Evolutionary conservation across 2,113 vertebrate species (phyloP).

Genomic region (Vulpes lagopus): DNA sequence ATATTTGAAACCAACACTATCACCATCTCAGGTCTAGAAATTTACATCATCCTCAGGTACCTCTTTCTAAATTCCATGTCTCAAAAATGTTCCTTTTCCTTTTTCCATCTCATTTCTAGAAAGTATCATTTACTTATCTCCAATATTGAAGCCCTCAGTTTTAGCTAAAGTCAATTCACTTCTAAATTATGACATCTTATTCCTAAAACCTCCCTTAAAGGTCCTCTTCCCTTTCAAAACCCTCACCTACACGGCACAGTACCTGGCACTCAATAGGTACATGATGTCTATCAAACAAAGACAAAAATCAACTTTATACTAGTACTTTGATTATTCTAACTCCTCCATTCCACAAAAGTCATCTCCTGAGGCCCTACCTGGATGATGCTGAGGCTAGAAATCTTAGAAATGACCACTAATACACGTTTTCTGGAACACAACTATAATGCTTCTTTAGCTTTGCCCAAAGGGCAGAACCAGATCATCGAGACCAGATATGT

Average conservation of each 20-base stretch:
- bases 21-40: slow-evolving; percentile 20
- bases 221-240: not conserved
- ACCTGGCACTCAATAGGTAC: not conserved
- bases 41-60: not conserved
- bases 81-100: not conserved
- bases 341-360: not conserved
- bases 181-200: not conserved
- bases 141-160: not conserved
- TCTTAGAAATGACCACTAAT: slow-evolving; percentile 48
- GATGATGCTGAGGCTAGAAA: not conserved
- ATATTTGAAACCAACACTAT: slow-evolving; percentile 31
- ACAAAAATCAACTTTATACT: not conserved
- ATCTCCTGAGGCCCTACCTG: not conserved
- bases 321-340: not conserved
- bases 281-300: not conserved
- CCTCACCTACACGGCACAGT: not conserved
- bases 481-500: not conserved
- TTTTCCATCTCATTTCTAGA: not conserved
- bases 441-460: not conserved
- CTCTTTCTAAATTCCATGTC: not conserved
- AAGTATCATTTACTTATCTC: not conserved
- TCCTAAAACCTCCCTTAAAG: not conserved
- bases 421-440: not conserved
- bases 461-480: slow-evolving; percentile 32
- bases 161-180: not conserved